Percentiles rank a stretch among this genome's conserved stretches.
Conservation (phyloP, 92 coral and sea anemone genomes). For the Desmophyllum pertusum region DNA sequence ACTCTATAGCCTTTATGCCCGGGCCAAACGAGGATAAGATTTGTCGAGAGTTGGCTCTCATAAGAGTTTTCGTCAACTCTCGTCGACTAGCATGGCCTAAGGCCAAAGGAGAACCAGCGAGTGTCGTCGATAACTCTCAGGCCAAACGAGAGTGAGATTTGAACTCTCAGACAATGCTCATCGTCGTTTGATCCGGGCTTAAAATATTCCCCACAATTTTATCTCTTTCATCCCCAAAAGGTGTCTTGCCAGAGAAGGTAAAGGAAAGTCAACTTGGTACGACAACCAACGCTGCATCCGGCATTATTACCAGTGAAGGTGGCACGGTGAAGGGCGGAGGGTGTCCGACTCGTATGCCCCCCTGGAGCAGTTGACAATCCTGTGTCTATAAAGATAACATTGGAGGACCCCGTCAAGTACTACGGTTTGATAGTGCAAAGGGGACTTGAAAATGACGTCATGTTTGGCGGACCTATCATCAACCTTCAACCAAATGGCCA, state of each 20-base stretch:
- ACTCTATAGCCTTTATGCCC: no score
- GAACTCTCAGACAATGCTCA: no score
- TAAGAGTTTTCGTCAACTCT: no score
- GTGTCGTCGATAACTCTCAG: no score
- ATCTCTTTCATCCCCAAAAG: neutral
- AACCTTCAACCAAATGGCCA: neutral
- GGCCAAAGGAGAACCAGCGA: no score
- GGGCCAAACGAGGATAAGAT: no score
- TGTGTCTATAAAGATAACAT: neutral
- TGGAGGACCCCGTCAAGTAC: constrained; percentile 1
- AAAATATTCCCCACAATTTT: no score
- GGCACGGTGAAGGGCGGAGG: neutral
- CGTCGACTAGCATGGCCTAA: no score
- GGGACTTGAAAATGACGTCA: constrained; percentile 3
- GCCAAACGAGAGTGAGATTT: no score
- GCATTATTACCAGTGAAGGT: neutral
- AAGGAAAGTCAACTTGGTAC: neutral
- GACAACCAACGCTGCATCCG: neutral
- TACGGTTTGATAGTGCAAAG: constrained; percentile 3
- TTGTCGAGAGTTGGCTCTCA: no score
- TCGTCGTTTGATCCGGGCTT: no score
- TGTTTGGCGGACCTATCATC: neutral
- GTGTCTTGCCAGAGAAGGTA: no score
- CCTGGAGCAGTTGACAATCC: constrained; percentile 20
- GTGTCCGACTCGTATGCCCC: neutral